phyloP scores from a whole-genome alignment of 2,888 invertebrate species.

The Lordiphosa fenestrarum region DNA sequence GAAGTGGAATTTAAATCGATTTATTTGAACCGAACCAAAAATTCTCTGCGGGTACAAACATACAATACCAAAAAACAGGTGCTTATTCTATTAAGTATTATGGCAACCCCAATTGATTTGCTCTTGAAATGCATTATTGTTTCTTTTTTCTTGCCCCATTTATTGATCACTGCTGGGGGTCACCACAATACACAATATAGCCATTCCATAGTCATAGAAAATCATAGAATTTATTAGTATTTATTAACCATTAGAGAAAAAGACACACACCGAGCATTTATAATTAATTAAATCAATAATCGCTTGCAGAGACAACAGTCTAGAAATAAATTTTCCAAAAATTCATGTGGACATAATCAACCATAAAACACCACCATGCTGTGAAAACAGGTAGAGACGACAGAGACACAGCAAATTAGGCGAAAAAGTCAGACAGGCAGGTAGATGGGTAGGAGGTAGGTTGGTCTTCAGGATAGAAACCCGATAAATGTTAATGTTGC shows the following conservation, averaged over 20 bases:
- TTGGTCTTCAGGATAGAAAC: constrained; percentile 8
- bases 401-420: constrained; percentile 53
- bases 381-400: constrained; percentile 36
- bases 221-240: constrained; percentile 44
- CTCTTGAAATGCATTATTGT: constrained; percentile 21
- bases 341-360: constrained; percentile 71
- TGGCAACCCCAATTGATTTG: constrained; percentile 23
- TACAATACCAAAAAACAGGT: background rate
- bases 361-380: constrained; percentile 59
- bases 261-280: constrained; percentile 62
- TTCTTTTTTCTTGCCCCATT: constrained; percentile 7
- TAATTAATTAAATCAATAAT: constrained; percentile 75
- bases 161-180: constrained; percentile 10
- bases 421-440: constrained; percentile 42
- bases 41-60: background rate
- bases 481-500: constrained; percentile 60
- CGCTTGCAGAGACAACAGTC: constrained; percentile 44
- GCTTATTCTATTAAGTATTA: background rate
- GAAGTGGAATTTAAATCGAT: constrained; percentile 2
- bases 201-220: constrained; percentile 28
- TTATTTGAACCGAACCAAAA: constrained; percentile 14
- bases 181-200: constrained; percentile 17
- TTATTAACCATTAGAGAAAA: constrained; percentile 20
- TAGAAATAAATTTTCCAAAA: constrained; percentile 36
- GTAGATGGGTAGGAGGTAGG: constrained; percentile 37